A percentile compares a stretch with the other conserved stretches of the same genome.
phyloP scores from a whole-genome alignment of 2,797 vertebrate species.

The Oceanodroma leucorhoa region DNA sequence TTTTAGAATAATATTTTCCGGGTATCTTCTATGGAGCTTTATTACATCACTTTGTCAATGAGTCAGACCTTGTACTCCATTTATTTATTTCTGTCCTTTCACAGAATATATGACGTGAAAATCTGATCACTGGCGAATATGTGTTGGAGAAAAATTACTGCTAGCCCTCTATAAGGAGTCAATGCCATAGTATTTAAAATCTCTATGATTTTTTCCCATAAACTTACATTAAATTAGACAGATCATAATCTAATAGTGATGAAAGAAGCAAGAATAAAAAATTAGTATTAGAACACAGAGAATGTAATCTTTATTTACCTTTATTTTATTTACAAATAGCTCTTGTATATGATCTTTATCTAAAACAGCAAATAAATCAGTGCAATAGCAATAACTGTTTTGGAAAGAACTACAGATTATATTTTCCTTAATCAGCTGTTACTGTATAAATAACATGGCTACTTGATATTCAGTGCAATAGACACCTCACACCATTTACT shows the following conservation, averaged over 20 bases:
- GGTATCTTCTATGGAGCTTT: neutral
- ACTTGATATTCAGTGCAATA: neutral
- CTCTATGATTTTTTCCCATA: neutral
- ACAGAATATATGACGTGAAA: neutral
- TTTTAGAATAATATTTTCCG: neutral
- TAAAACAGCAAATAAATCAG: neutral
- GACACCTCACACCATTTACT: neutral
- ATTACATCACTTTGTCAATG: neutral
- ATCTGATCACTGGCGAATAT: neutral
- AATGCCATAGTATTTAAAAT: neutral
- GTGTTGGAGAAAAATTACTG: neutral
- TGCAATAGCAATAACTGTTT: neutral
- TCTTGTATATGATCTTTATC: neutral
- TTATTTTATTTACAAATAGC: neutral
- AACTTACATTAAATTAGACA: neutral
- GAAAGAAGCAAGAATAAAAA: neutral
- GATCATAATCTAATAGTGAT: neutral
- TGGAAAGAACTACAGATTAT: neutral
- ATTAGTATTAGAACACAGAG: neutral
- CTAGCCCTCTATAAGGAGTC: neutral
- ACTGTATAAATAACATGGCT: neutral
- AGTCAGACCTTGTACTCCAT: neutral
- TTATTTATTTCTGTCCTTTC: neutral
- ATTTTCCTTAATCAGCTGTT: neutral
- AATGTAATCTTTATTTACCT: neutral